Evolutionary conservation across 2,113 vertebrate genomes (phyloP), one percentile per base, ranked within the genome.

Genomic region (Misgurnus mizolepis): DNA sequence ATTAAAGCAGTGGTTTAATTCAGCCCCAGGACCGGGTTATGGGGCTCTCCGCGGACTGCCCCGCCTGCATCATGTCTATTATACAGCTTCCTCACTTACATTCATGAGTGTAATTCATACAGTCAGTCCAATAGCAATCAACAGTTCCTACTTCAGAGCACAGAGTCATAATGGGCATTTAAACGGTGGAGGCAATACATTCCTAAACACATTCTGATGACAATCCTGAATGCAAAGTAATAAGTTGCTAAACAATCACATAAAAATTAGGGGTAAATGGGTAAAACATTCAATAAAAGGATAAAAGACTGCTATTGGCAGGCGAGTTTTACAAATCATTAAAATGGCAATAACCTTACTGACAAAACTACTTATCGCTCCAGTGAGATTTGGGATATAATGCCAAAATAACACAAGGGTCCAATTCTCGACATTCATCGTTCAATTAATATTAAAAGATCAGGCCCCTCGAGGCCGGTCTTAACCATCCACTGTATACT

Each of bases 31-130:
- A 68, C 5, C 2, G n/a, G 53, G 40, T 74, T 74, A 53, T 1
- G 53, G 61, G 68, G 60, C 27, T 81, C 66, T 80, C 58, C 58
- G 10, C 27, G 6, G 39, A 11, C 53, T 34, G 43, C 27, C 67
- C 39, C 8, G 58, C 34, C 53, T 69, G 61, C 70, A 67, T 80
- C 4, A 43, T 18, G 64, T 67, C 70, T 60, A 39, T 65, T 55
- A 73, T 47, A 56, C 27, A 64, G 22, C 47, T 56, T 67, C 60
- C 58, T 67, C 18, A 75, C 64, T 81, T 81, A 84, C 83, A 81
- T 78, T 84, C 80, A 69, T 60, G 66, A 62, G 65, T 79, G 75
- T 65, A 73, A 80, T 65, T 80, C 49, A 66, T 64, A 71, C 15
- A 39, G 56, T 77, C 62, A 39, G 56, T 77, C 62, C 69, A 82